phyloP scores from a whole-genome alignment of 2,888 invertebrate species.

The Acronicta leporina region DNA sequence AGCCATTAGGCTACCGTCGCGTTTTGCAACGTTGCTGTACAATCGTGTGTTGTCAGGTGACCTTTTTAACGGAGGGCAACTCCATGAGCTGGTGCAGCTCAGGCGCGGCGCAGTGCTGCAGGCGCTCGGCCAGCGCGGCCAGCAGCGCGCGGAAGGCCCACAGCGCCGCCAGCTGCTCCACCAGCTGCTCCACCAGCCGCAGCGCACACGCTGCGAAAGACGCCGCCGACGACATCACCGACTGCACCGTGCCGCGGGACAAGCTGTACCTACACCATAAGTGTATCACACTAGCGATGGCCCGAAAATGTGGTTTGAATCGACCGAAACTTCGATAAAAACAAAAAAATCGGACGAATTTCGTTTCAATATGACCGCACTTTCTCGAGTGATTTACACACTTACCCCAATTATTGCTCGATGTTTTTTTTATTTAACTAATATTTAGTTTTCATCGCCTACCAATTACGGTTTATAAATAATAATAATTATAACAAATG shows the following conservation, averaged over 20 bases:
- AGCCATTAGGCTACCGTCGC: no score
- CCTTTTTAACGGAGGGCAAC: conserved; percentile 95
- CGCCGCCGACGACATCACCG: conserved; percentile 91
- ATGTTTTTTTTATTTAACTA: no score
- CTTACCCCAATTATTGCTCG: no score
- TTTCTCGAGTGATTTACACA: no score
- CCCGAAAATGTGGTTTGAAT: no score
- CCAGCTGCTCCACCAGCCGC: conserved; percentile 93
- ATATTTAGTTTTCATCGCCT: no score
- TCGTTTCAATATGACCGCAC: no score
- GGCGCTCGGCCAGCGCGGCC: conserved; percentile 91
- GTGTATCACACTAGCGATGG: neutral
- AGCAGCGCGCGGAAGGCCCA: conserved; percentile 95
- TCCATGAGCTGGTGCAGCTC: conserved; percentile 96
- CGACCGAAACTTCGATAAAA: no score
- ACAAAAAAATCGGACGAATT: no score
- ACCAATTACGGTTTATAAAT: no score
- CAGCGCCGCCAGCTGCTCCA: conserved; percentile 92
- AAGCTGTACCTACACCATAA: conserved; percentile 89
- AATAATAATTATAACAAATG: no score
- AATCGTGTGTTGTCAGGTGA: conserved; percentile 28
- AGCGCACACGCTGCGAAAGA: conserved; percentile 93
- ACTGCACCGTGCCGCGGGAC: conserved; percentile 94
- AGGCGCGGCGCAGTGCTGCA: conserved; percentile 94
- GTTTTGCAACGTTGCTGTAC: no score